These are phyloP conservation scores for Pediacus dermestoides DNA, from an alignment of 2,888 invertebrate species.

Conservation along the genomic window DNA sequence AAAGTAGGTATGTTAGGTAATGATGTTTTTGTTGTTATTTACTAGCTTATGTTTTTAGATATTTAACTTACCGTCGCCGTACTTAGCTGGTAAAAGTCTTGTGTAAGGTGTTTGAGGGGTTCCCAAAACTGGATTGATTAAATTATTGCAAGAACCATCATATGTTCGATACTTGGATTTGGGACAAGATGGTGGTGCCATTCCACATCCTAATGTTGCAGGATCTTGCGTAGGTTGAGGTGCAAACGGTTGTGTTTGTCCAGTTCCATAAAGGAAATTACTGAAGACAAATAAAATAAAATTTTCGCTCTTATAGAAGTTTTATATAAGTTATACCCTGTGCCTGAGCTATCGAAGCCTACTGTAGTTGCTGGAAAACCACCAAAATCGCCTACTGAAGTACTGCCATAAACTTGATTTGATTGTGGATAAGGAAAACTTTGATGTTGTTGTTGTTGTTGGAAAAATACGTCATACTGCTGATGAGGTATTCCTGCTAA, in stretches of 20 bases:
- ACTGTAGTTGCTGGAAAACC: neutral
- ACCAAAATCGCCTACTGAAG: neutral
- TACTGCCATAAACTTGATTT: neutral
- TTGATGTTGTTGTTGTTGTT: neutral
- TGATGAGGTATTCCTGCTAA: neutral
- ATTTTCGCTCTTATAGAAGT: too few species aligned
- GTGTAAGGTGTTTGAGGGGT: constrained; percentile 69
- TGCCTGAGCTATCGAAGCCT: neutral
- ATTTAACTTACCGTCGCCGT: constrained; percentile 67
- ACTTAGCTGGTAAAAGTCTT: constrained; percentile 61
- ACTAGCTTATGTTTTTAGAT: too few species aligned
- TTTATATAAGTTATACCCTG: too few species aligned
- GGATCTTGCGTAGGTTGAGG: constrained; percentile 15
- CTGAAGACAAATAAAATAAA: neutral
- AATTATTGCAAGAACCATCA: constrained; percentile 95
- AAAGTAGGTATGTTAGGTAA: too few species aligned
- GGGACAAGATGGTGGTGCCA: constrained; percentile 30
- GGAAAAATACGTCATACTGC: constrained; percentile 3
- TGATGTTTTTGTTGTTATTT: too few species aligned
- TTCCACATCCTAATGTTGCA: constrained; percentile 28
- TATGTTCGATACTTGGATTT: constrained; percentile 68
- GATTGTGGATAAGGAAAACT: too few species aligned
- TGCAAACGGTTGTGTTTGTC: constrained; percentile 8
- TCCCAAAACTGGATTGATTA: constrained; percentile 78
- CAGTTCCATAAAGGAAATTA: neutral